A percentile compares a stretch with the other conserved stretches of the same genome.
These are phyloP conservation scores for Listronotus bonariensis DNA, from an alignment of 1,140 invertebrate species.

Conservation along the genomic window DNA sequence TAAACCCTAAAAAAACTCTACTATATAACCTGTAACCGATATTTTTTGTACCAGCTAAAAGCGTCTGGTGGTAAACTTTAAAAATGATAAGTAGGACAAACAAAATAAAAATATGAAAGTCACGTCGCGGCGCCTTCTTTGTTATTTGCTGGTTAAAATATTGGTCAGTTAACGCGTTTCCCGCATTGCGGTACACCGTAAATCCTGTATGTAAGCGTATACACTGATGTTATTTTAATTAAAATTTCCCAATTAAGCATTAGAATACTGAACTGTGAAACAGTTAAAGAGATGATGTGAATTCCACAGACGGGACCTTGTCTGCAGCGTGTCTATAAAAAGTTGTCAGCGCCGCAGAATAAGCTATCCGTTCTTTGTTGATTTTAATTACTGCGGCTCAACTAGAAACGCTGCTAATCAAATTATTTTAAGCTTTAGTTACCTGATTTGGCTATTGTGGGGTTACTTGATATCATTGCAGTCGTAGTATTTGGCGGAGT, in stretches of 20 bases:
- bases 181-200: constrained; percentile 30
- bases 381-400: not conserved
- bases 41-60: too few species aligned
- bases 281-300: constrained; percentile 13
- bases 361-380: constrained; percentile 13
- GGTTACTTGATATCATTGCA: constrained; percentile 7
- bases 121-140: constrained; percentile 5
- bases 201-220: not conserved
- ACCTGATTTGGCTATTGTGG: constrained; percentile 23
- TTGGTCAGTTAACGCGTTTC: constrained; percentile 19
- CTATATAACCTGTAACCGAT: too few species aligned
- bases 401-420: not conserved
- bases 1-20: too few species aligned
- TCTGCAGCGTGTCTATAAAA: constrained; percentile 48
- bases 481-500: constrained; percentile 45
- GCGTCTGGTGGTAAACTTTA: not conserved
- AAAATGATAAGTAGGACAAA: constrained; percentile 9
- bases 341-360: constrained; percentile 47
- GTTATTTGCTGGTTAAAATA: constrained; percentile 16
- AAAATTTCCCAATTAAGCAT: constrained; percentile 14
- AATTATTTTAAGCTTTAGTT: constrained; percentile 1
- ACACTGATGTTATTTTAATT: constrained; percentile 4
- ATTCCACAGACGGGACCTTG: constrained; percentile 7
- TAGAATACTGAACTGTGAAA: not conserved
- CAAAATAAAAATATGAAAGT: constrained; percentile 26